A percentile compares a stretch with the other conserved stretches of the same genome.
Evolutionary conservation across 1,140 invertebrate genomes (phyloP).

Genomic region (Aricia agestis): DNA sequence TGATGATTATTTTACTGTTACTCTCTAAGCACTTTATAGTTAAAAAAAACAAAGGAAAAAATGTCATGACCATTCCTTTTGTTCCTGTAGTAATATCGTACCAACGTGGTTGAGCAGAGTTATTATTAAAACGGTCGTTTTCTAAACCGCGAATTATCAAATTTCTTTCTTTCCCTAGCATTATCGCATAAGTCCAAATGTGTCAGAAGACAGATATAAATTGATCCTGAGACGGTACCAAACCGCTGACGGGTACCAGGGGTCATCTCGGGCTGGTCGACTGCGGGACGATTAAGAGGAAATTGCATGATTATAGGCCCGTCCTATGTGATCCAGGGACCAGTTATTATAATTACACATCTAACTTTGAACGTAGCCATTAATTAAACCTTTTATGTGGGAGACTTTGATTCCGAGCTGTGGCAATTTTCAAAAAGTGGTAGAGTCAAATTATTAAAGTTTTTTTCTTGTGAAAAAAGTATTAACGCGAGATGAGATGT

Average conservation of each 20-base stretch:
- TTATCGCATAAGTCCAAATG: constrained; percentile 73
- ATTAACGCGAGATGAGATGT: neutral
- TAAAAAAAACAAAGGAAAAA: neutral
- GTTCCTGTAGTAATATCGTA: constrained; percentile 43
- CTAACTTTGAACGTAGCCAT: constrained; percentile 54
- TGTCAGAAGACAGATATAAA: constrained; percentile 45
- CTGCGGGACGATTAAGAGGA: constrained; percentile 59
- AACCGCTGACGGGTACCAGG: constrained; percentile 24
- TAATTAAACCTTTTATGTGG: constrained; percentile 31
- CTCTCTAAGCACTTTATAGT: too few species aligned
- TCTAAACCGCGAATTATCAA: constrained; percentile 72
- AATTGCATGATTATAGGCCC: constrained; percentile 64
- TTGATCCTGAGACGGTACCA: constrained; percentile 27
- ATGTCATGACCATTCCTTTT: constrained; percentile 36
- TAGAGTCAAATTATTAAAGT: neutral
- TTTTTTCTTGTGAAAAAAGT: neutral
- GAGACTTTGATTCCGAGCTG: constrained; percentile 22
- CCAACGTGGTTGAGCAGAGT: constrained; percentile 44
- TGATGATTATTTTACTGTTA: too few species aligned
- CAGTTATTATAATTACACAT: constrained; percentile 60
- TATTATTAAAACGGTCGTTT: constrained; percentile 72
- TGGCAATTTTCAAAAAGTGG: constrained; percentile 15
- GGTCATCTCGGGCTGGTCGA: constrained; percentile 44
- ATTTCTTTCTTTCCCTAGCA: constrained; percentile 67
- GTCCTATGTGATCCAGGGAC: constrained; percentile 52